Conservation (phyloP, 2,797 vertebrate genomes). For the Peromyscus attwateri region DNA sequence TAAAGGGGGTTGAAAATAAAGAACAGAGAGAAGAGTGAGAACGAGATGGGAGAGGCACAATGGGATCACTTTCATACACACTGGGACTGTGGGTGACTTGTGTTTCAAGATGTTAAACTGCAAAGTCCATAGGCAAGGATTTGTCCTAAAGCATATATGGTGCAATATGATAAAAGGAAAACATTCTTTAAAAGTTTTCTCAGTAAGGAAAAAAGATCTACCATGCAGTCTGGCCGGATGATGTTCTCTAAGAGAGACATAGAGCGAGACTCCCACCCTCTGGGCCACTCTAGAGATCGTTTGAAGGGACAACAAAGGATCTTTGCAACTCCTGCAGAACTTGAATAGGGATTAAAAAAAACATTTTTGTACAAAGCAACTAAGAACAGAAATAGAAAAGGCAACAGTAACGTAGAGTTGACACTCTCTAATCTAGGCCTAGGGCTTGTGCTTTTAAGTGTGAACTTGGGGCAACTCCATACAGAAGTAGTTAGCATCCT, state of each 20-base stretch:
- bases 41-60: neutral
- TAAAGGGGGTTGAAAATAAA: neutral
- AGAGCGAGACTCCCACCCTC: slow-evolving; percentile 3
- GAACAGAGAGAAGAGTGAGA: neutral
- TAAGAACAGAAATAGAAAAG: slow-evolving; percentile 73
- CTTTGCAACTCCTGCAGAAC: neutral
- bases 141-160: neutral
- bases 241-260: slow-evolving; percentile 40
- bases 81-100: neutral
- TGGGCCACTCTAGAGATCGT: neutral
- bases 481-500: neutral
- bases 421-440: slow-evolving; percentile 47
- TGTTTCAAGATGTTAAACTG: slow-evolving; percentile 22
- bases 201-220: neutral
- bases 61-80: neutral
- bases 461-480: slow-evolving; percentile 37
- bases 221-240: neutral
- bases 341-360: slow-evolving; percentile 41
- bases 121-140: neutral
- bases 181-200: slow-evolving; percentile 13
- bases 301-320: slow-evolving; percentile 62
- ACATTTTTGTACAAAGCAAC: slow-evolving; percentile 52
- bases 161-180: slow-evolving; percentile 17
- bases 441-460: slow-evolving; percentile 45
- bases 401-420: neutral